Percentiles rank a stretch among this genome's conserved stretches.
phyloP scores from a whole-genome alignment of 1,140 invertebrate species.

The Brachionus paranguensis region DNA sequence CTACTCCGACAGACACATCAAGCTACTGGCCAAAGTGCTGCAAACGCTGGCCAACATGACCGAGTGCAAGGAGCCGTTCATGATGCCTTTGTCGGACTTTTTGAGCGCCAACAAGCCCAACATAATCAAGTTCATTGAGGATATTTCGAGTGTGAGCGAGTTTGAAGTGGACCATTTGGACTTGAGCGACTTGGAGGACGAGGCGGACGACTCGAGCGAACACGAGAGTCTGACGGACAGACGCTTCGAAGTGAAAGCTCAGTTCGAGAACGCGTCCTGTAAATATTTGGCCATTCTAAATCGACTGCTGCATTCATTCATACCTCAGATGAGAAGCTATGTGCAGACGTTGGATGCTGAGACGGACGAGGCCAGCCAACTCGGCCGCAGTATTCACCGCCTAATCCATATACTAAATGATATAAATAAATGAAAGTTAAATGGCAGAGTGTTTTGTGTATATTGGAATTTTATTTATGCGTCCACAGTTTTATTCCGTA shows the following conservation, averaged over 20 bases:
- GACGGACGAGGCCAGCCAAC: background rate
- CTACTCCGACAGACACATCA: constrained; percentile 10
- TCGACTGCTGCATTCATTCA: background rate
- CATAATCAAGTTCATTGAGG: constrained; percentile 36
- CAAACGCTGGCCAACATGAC: constrained; percentile 38
- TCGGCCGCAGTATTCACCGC: background rate
- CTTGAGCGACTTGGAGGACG: background rate
- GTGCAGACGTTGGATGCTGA: background rate
- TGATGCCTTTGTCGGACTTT: constrained; percentile 22
- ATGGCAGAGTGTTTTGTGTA: background rate
- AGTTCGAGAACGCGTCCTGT: constrained; percentile 31
- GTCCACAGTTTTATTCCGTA: constrained; percentile 5
- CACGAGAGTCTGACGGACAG: background rate
- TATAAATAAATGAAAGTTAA: background rate
- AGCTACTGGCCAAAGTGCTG: constrained; percentile 24
- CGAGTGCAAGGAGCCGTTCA: constrained; percentile 37
- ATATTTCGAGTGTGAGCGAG: background rate
- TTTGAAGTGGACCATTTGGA: background rate
- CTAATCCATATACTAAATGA: background rate
- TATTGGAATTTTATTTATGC: background rate
- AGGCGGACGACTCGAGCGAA: background rate
- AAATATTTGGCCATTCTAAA: constrained; percentile 32
- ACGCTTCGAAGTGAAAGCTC: background rate
- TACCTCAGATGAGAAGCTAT: constrained; percentile 28
- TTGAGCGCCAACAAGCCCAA: constrained; percentile 26